Percentiles rank a stretch among this genome's conserved stretches.
Conservation (phyloP, 1,140 invertebrate genomes). For the Drosophila rufa region DNA sequence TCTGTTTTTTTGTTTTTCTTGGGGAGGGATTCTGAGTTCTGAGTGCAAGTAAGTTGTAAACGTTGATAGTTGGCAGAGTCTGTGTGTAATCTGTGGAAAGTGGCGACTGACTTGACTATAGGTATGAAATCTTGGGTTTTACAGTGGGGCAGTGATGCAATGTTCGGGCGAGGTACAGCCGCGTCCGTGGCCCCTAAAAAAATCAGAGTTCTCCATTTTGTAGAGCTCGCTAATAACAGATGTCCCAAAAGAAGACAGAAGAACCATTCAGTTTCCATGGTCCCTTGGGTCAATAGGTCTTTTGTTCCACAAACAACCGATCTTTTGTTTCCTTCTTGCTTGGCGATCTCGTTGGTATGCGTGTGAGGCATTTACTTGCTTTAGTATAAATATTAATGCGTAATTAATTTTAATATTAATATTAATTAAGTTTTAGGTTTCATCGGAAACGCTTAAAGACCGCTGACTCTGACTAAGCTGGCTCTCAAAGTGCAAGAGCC, state of each 20-base stretch:
- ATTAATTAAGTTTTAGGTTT: not conserved
- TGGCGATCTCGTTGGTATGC: no score
- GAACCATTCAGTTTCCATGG: no score
- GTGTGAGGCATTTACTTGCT: no score
- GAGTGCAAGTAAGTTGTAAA: constrained; percentile 22
- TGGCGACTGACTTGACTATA: constrained; percentile 13
- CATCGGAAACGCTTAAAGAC: not conserved
- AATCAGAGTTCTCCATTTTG: not conserved
- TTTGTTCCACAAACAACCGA: no score
- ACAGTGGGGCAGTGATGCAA: constrained; percentile 16
- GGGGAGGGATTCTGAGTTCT: constrained; percentile 21
- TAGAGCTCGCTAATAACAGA: constrained; percentile 1
- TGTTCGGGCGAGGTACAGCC: not conserved
- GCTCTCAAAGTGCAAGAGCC: constrained; percentile 34
- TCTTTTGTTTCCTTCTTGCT: no score
- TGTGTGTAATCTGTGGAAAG: constrained; percentile 26
- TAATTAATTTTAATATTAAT: not conserved
- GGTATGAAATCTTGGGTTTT: constrained; percentile 17
- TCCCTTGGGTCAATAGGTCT: not conserved
- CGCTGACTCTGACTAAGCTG: no score
- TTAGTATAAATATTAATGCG: not conserved
- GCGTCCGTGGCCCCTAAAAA: not conserved
- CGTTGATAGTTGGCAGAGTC: constrained; percentile 27
- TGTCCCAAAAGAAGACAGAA: not conserved
- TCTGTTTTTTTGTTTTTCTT: constrained; percentile 20